Evolutionary conservation across 2,797 vertebrate genomes (phyloP), one percentile per base, ranked within the genome.

Genomic region (Lacerta agilis): DNA sequence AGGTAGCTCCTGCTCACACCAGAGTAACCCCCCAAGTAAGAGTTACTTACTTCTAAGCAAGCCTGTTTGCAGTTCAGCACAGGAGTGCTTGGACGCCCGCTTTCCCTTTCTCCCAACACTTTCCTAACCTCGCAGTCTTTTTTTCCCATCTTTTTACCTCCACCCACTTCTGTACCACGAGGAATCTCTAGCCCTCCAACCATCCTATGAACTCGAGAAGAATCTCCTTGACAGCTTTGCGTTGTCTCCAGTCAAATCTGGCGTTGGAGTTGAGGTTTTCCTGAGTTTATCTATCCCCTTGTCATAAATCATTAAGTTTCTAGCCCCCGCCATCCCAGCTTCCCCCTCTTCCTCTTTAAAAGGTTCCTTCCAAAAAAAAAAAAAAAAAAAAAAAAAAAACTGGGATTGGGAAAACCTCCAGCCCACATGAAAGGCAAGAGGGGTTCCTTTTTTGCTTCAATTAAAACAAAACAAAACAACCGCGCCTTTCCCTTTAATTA

Each of bases 231-330:
- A n/a, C 91, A 93, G 92, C 88, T 88, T 83, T 79, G 90, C 83
- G 82, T 33, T 10, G 89, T 91, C 90, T 93, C 88, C 93, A 33
- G 83, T 76, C 13, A 89, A 94, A 87, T 87, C 90, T 86, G 90
- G 93, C 82, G 82, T 55, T 91, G 92, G 85, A 84, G 64, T 41
- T 75, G 88, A 91, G 87, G 92, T 92, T 95, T 85, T 92, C 88
- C 92, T 89, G 88, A 87, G 92, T 92, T 93, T 92, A 91, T 93
- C 91, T 92, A 91, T 93, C 91, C 91, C 89, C 89, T 73, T 93
- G 89, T 85, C 89, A 92, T 95, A 88, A 94, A 90, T 92, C 90
- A 92, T 94, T 85, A 90, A 87, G 71, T 92, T 91, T 87, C 86
- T 91, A 85, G 33, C 20, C 75, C 43, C 33, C n/a, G 4, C 43